A percentile compares a stretch with the other conserved stretches of the same genome.
Conservation (phyloP, 2,797 vertebrate genomes). For the Rachycentron canadum region DNA sequence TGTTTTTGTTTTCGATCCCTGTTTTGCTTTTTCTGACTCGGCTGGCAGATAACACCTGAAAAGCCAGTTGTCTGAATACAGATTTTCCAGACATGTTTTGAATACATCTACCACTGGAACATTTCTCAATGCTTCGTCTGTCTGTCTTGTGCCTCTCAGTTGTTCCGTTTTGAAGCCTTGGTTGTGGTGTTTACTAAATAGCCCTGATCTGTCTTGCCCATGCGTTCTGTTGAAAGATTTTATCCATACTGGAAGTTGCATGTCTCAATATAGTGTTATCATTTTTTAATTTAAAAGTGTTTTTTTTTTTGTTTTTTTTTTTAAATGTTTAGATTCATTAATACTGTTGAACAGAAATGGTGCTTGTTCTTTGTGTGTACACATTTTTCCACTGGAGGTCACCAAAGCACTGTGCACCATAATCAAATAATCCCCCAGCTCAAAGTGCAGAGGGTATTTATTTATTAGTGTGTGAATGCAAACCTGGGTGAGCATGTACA, state of each 20-base stretch:
- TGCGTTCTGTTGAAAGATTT: neutral
- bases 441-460: conserved; percentile 15
- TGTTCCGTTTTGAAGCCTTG: conserved; percentile 1
- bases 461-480: conserved; percentile 22
- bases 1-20: too few species aligned
- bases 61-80: conserved; percentile 36
- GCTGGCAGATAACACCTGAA: conserved; percentile 23
- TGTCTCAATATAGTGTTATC: neutral
- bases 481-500: conserved; percentile 6
- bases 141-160: neutral
- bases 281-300: neutral
- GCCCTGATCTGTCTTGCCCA: too few species aligned
- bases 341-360: neutral
- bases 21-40: conserved; percentile 19
- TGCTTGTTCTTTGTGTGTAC: conserved; percentile 28
- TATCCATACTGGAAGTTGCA: neutral
- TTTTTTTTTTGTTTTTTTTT: neutral
- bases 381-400: conserved; percentile 79
- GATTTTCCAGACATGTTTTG: conserved; percentile 28
- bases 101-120: neutral
- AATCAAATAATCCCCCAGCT: conserved; percentile 27
- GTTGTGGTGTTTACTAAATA: conserved; percentile 3
- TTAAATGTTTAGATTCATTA: neutral
- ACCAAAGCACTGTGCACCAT: conserved; percentile 65
- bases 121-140: neutral